Evolutionary conservation across 2,888 invertebrate species (phyloP).

Genomic region (Cantharis rufa): DNA sequence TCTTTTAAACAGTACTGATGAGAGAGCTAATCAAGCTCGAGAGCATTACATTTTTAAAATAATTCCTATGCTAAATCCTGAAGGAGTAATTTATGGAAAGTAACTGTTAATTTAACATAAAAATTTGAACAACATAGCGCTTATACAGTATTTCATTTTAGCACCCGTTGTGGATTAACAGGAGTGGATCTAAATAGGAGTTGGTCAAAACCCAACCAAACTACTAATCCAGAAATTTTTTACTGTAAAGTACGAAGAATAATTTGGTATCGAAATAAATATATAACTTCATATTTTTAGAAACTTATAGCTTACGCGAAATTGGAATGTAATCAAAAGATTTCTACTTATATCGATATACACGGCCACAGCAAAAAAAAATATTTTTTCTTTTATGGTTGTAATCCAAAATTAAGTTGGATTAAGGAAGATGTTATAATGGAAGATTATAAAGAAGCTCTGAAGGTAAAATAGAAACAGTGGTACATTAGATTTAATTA

Average conservation of each 20-base stretch:
- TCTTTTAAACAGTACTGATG: conserved; percentile 63
- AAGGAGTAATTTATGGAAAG: conserved; percentile 87
- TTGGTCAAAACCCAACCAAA: conserved; percentile 77
- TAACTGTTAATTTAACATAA: conserved; percentile 55
- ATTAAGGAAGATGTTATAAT: conserved; percentile 59
- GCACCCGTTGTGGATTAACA: conserved; percentile 81
- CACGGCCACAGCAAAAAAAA: conserved; percentile 84
- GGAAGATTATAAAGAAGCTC: conserved; percentile 32
- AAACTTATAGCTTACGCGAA: conserved; percentile 37
- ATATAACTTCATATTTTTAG: conserved; percentile 25
- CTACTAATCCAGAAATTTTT: conserved; percentile 80
- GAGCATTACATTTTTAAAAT: conserved; percentile 81
- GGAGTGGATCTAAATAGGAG: conserved; percentile 85
- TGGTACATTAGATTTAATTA: not conserved
- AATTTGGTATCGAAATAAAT: not conserved
- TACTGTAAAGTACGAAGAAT: conserved; percentile 68
- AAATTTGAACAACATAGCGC: not conserved
- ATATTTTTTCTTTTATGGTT: conserved; percentile 86
- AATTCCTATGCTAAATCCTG: conserved; percentile 87
- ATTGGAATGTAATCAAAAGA: conserved; percentile 32
- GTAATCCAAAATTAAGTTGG: conserved; percentile 73
- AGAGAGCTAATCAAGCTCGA: conserved; percentile 61
- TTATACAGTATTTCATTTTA: conserved; percentile 56
- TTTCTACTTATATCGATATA: conserved; percentile 67
- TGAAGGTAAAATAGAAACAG: conserved; percentile 33